phyloP scores from a whole-genome alignment of 1,140 invertebrate genomes.

The Drosophila malerkotliana region DNA sequence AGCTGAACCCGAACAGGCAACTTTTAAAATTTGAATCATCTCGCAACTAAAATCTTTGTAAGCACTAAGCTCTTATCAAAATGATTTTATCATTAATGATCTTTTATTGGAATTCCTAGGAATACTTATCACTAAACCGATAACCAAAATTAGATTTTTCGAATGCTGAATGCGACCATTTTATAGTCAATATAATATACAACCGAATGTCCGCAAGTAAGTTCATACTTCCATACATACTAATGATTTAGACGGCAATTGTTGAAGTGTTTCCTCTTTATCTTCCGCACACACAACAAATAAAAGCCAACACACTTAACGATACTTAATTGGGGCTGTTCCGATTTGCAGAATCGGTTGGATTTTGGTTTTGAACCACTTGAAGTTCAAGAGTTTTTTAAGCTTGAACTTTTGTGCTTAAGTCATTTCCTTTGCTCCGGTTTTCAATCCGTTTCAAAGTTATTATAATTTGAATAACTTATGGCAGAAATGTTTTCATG shows the following conservation, averaged over 20 bases:
- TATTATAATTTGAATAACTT: no score
- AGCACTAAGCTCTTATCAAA: constrained; percentile 7
- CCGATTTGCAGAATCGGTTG: neutral
- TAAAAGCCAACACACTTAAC: neutral
- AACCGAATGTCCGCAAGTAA: constrained; percentile 28
- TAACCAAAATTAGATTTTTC: constrained; percentile 21
- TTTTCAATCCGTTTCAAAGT: no score
- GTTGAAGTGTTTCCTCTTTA: constrained; percentile 46
- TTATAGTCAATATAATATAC: constrained; percentile 32
- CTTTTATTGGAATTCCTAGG: constrained; percentile 4
- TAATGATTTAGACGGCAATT: constrained; percentile 44
- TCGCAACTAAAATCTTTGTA: neutral
- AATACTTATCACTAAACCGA: constrained; percentile 21
- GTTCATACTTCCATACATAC: constrained; percentile 39
- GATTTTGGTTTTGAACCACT: neutral
- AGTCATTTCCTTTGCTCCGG: no score
- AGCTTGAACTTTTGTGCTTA: no score
- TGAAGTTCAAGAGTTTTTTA: no score
- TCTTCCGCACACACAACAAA: constrained; percentile 30
- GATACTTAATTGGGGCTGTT: neutral
- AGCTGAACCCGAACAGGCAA: neutral
- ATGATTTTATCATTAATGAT: constrained; percentile 7
- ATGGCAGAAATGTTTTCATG: no score
- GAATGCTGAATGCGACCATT: constrained; percentile 20
- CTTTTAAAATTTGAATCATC: neutral